Evolutionary conservation across 2,797 vertebrate genomes (phyloP), one percentile per base, ranked within the genome.

Genomic region (Sebastes goodei): DNA sequence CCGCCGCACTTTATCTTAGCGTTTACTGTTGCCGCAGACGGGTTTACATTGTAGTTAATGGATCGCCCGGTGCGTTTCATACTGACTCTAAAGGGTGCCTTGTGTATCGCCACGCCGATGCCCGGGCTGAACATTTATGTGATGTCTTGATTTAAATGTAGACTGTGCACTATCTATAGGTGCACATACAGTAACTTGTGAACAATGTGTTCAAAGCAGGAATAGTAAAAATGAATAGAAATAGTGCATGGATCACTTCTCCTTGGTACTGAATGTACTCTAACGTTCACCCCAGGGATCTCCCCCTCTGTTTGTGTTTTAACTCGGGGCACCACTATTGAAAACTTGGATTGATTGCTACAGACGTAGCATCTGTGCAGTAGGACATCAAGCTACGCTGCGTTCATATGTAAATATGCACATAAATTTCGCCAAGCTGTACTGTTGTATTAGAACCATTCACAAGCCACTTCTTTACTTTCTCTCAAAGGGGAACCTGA

Each of bases 381-480:
- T 38, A 27, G 12, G 32, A 74, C 74, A 84, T 81, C 52, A 76
- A 86, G 59, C 66, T 69, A 66, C 0, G 5, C 6, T 65, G 79
- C 52, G 56, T 91, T 92, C 80, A 88, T 85, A 92, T 91, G 87
- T 85, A 87, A 92, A 91, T 88, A 60, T 64, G 68, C 15, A 59
- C 75, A 89, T 87, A 81, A 84, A 91, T 91, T 71, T 21, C 57
- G 21, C 38, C 52, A 7, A 25, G 57, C 75, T 7, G 4, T 55
- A 35, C 76, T 71, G 69, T 76, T 66, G 38, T 12, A 62, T 84
- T 76, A 49, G 78, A 85, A 52, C 14, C 17, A 38, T 80, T 87
- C 57, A 76, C 49, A 64, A 38, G 57, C 32, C 23, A 52, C 74
- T 61, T 87, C 42, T 69, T 86, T 64, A 52, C 70, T 73, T 80